Percentiles rank a stretch among this genome's conserved stretches.
phyloP scores from a whole-genome alignment of 1,140 invertebrate genomes.

The Venustaconcha ellipsiformis region DNA sequence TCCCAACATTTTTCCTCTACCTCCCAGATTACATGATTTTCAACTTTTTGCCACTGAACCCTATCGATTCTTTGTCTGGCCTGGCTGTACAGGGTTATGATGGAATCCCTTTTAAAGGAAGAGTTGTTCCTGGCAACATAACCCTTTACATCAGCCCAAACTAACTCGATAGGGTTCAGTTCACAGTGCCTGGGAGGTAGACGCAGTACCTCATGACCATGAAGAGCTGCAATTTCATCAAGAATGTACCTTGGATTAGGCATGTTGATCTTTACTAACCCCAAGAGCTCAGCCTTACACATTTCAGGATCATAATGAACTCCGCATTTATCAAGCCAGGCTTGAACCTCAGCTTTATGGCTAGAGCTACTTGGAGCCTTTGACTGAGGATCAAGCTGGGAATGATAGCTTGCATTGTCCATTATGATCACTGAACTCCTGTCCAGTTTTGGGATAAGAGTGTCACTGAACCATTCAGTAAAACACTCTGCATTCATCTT shows the following conservation, averaged over 20 bases:
- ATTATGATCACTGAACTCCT: too few relatives aligned
- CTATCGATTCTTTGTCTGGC: neutral
- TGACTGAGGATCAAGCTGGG: too few relatives aligned
- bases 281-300: neutral
- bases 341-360: neutral
- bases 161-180: neutral
- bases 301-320: neutral
- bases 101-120: neutral
- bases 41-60: neutral
- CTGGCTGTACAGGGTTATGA: neutral
- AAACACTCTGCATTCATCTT: too few relatives aligned
- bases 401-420: too few relatives aligned
- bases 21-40: neutral
- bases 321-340: neutral
- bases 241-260: neutral
- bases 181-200: slow-evolving; percentile 5
- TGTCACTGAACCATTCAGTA: too few relatives aligned
- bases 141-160: slow-evolving; percentile 7
- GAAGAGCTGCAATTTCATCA: neutral
- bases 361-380: neutral
- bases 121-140: neutral
- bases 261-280: neutral
- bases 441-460: too few relatives aligned
- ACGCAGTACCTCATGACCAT: slow-evolving; percentile 7
- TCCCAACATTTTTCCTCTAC: slow-evolving; percentile 1